phyloP scores from a whole-genome alignment of 2,797 vertebrate genomes.

The Tapirus indicus region DNA sequence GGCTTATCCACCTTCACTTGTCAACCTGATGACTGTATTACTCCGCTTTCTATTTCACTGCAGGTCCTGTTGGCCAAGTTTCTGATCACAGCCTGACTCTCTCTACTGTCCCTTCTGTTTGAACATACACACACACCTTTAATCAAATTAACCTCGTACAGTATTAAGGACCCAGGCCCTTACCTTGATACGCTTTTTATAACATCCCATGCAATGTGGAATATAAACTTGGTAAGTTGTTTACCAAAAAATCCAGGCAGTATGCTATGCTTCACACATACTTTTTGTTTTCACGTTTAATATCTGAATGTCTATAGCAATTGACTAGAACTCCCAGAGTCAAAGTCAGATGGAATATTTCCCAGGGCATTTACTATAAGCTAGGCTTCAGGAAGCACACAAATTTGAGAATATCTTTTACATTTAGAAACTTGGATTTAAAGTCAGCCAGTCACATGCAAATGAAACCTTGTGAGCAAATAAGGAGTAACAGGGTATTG shows the following conservation, averaged over 20 bases:
- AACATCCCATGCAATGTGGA: background rate
- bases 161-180: background rate
- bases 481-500: fast-evolving
- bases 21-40: background rate
- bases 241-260: background rate
- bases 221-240: background rate
- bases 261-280: background rate
- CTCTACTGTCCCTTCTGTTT: background rate
- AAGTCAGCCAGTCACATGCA: background rate
- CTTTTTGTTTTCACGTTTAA: background rate
- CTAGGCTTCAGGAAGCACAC: background rate
- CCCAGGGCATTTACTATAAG: background rate
- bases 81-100: constrained; percentile 7
- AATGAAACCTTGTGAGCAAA: background rate
- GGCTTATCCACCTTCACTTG: background rate
- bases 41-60: background rate
- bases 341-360: background rate
- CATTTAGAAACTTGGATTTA: background rate
- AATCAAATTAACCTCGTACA: background rate
- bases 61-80: background rate
- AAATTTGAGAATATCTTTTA: background rate
- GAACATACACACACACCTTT: background rate
- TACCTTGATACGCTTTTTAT: background rate
- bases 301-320: background rate
- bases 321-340: background rate